These are phyloP conservation scores for Otolemur crassicaudatus DNA, from an alignment of 2,797 vertebrate genomes.

Conservation along the genomic window DNA sequence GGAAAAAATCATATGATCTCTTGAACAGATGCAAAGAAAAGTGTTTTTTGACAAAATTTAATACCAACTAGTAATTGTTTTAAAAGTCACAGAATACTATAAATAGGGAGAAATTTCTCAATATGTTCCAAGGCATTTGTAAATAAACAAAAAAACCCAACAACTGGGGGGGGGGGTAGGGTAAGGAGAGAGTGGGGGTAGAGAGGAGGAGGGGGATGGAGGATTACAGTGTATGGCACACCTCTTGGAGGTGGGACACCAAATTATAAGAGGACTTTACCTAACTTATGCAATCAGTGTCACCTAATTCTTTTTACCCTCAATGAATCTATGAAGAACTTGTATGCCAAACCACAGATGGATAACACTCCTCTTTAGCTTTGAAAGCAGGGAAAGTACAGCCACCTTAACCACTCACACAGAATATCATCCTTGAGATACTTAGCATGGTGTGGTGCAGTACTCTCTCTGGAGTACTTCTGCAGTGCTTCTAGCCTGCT, in stretches of 20 bases:
- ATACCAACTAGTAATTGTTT: not conserved
- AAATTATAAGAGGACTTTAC: too few species aligned
- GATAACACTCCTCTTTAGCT: not conserved
- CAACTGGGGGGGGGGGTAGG: too few species aligned
- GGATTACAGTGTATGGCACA: too few species aligned
- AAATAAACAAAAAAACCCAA: not conserved
- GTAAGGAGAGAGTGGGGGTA: too few species aligned
- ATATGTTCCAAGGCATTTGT: not conserved
- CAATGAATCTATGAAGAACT: not conserved
- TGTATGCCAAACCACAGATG: not conserved
- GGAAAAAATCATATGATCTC: not conserved
- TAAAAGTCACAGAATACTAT: not conserved
- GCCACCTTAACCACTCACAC: not conserved
- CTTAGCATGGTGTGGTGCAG: not conserved
- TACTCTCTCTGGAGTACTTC: not conserved
- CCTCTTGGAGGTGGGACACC: too few species aligned
- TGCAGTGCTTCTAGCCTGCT: too few species aligned
- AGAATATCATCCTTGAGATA: not conserved
- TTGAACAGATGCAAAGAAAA: not conserved
- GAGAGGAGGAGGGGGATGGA: too few species aligned
- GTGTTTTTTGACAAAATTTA: not conserved
- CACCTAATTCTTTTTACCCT: too few species aligned
- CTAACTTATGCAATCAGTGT: too few species aligned
- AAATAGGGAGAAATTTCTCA: not conserved
- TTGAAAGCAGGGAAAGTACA: not conserved